Conservation (phyloP, 1,140 invertebrate genomes). For the Leptopilina clavipes region DNA sequence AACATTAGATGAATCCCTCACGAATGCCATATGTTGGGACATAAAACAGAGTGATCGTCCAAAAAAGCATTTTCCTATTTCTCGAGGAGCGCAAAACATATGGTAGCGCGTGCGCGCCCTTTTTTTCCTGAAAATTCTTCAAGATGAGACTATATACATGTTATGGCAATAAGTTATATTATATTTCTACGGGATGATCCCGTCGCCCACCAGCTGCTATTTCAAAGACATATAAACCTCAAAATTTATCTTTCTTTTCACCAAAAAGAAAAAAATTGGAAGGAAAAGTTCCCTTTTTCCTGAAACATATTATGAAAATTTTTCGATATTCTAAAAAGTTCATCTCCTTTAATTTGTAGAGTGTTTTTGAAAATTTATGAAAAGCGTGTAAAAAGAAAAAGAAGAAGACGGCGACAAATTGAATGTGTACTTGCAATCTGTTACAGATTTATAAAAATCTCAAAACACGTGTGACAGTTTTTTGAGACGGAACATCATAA, state of each 20-base stretch:
- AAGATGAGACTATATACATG: not conserved
- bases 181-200: conserved; percentile 10
- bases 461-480: conserved; percentile 49
- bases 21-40: conserved; percentile 66
- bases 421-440: too few species aligned
- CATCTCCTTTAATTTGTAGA: too few species aligned
- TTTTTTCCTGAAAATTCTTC: conserved; percentile 9
- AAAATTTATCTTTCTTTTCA: conserved; percentile 20
- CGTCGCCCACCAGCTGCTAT: conserved; percentile 35
- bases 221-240: not conserved
- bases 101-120: conserved; percentile 45
- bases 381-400: not conserved
- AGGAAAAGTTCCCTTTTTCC: too few species aligned
- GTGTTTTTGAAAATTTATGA: conserved; percentile 44
- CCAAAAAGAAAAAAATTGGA: not conserved
- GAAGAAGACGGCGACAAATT: too few species aligned
- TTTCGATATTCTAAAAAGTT: not conserved
- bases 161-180: not conserved
- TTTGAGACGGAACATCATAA: conserved; percentile 53
- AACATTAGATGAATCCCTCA: conserved; percentile 54
- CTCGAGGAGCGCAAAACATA: conserved; percentile 44
- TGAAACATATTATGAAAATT: not conserved
- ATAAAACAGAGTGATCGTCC: conserved; percentile 43
- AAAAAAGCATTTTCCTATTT: conserved; percentile 57
- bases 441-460: not conserved